Conservation (phyloP, 2,797 vertebrate species). For the Xyrichtys novacula region DNA sequence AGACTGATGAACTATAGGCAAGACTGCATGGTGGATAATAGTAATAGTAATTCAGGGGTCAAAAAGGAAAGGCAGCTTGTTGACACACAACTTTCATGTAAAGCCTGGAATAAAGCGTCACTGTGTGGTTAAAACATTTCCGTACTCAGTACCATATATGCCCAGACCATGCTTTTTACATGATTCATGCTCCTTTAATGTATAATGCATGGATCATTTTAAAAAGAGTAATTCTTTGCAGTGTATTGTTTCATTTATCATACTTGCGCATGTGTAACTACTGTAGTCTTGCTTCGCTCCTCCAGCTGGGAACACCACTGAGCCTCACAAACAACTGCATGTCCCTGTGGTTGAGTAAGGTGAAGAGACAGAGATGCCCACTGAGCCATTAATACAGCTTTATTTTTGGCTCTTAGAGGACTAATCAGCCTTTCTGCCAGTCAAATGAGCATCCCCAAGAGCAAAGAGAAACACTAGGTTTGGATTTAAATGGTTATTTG, state of each 20-base stretch:
- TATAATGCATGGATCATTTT: conserved; percentile 41
- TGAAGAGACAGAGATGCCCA: conserved; percentile 8
- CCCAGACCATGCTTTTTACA: conserved; percentile 1
- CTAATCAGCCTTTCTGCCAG: not conserved
- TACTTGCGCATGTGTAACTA: conserved; percentile 19
- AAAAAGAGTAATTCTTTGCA: conserved; percentile 1
- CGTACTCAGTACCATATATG: not conserved
- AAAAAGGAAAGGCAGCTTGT: not conserved
- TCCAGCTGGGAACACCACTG: conserved; percentile 25
- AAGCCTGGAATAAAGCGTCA: not conserved
- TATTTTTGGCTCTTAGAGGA: conserved; percentile 32
- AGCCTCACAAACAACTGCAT: conserved; percentile 33
- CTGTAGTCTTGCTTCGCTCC: not conserved
- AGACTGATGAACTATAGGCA: not conserved
- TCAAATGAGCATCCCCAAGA: not conserved
- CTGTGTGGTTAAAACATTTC: conserved; percentile 11
- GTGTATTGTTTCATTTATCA: conserved; percentile 30
- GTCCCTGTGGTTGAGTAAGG: conserved; percentile 39
- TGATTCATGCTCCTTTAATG: conserved; percentile 27
- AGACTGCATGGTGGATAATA: too few species aligned
- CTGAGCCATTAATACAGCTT: conserved; percentile 6
- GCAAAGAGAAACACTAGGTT: conserved; percentile 6
- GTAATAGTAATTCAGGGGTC: too few species aligned
- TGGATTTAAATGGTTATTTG: too few species aligned
- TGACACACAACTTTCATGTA: not conserved